phyloP scores from a whole-genome alignment of 2,888 invertebrate genomes.

The Melolontha melolontha region DNA sequence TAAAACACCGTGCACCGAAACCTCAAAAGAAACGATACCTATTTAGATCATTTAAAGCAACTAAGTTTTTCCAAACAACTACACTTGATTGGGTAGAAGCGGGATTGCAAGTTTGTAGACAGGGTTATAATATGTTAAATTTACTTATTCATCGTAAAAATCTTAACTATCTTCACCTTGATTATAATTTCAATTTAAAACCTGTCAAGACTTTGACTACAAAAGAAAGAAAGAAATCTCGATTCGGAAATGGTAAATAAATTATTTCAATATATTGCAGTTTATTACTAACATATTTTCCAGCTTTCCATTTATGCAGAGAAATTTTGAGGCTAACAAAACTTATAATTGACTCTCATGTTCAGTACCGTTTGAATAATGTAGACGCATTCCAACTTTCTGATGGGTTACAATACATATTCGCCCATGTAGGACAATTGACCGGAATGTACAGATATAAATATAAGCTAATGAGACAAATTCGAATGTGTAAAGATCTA shows the following conservation, averaged over 20 bases:
- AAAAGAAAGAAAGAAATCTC: slow-evolving; percentile 98
- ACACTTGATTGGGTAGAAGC: slow-evolving; percentile 99
- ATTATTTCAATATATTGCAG: slow-evolving; percentile 18
- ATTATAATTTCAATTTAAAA: slow-evolving; percentile 99
- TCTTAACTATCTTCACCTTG: slow-evolving; percentile 98
- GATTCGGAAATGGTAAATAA: slow-evolving; percentile 88
- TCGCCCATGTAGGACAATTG: slow-evolving; percentile 98
- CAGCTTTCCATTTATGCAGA: slow-evolving; percentile 98
- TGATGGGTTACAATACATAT: slow-evolving; percentile 98
- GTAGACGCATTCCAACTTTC: slow-evolving; percentile 99
- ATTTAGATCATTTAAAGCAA: slow-evolving; percentile 99
- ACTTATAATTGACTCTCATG: slow-evolving; percentile 98
- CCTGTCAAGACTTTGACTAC: slow-evolving; percentile 99
- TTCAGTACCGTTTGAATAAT: slow-evolving; percentile 98
- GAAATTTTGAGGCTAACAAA: slow-evolving; percentile 99
- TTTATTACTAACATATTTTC: slow-evolving; percentile 48
- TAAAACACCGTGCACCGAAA: slow-evolving; percentile 98
- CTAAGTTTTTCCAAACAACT: slow-evolving; percentile 99
- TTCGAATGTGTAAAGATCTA: slow-evolving; percentile 99
- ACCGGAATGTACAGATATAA: slow-evolving; percentile 99
- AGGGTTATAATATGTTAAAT: slow-evolving; percentile 99
- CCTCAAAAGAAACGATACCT: slow-evolving; percentile 98
- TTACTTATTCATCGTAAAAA: slow-evolving; percentile 99
- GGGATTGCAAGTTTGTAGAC: slow-evolving; percentile 96
- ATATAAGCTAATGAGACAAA: slow-evolving; percentile 98